Evolutionary conservation across 1,140 invertebrate species (phyloP), one percentile per base, ranked within the genome.

Genomic region (Solenopsis invicta): DNA sequence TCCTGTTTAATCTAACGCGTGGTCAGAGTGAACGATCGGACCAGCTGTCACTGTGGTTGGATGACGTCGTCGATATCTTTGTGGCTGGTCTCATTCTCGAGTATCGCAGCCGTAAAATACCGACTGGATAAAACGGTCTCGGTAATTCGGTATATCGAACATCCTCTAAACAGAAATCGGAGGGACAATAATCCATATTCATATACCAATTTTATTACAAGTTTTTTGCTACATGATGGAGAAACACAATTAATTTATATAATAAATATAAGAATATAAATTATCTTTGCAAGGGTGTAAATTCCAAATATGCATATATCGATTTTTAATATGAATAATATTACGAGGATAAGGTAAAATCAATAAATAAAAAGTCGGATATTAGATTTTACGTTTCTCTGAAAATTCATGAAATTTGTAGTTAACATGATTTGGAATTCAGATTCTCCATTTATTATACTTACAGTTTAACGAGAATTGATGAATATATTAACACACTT

Each of bases 1-100:
- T 29, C 18, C 54, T 90, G 88, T 61, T 89, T 89, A 89, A 84
- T 84, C 72, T 85, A 87, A 87, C 77, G 50, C 29, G 24, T n/a
- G 24, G 50, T 74, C 61, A 24, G 50, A 45, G 6, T 29, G 13
- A 88, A 86, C 54, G 82, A 76, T 86, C 54, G 12, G 54, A 86
- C 16, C 88, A 86, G 87, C 76, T 89, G 87, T 34, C 24, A 66
- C 50, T n/a, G 37, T 37, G 48, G 18, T 48, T 48, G 12, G 18
- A 29, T 41, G 50, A 21, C 56, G 54, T 71, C 37, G n/a, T 13
- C 24, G 52, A 74, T 82, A 61, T 48, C 3, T 29, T 13, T 29
- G 9, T 52, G 29, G 52, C 12, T 24, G 29, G n/a, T 69, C n/a
- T 54, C 21, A 24, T 71, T 72, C 13, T 62, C 41, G 48, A 72